Percentiles rank a stretch among this genome's conserved stretches.
These are phyloP conservation scores for Hipposideros armiger DNA, from an alignment of 2,113 vertebrate species.

Conservation along the genomic window DNA sequence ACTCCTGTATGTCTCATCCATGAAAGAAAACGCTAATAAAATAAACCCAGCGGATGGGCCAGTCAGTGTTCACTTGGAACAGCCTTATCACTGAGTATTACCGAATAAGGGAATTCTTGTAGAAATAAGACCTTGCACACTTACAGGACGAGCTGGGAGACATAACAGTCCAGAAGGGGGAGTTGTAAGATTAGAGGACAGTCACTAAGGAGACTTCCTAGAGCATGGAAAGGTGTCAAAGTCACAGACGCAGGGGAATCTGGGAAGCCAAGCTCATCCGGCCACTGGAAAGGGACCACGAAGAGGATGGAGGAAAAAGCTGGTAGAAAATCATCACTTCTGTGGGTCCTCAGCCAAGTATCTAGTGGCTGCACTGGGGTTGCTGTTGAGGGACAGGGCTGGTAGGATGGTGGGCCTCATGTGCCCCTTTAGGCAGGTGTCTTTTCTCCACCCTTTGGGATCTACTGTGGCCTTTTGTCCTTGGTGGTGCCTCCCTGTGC, in stretches of 20 bases:
- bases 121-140: background rate
- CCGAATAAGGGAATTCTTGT: background rate
- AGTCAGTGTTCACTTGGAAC: background rate
- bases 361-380: background rate
- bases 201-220: background rate
- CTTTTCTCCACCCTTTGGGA: background rate
- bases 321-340: background rate
- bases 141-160: background rate
- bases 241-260: background rate
- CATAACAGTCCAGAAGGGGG: slow-evolving; percentile 38
- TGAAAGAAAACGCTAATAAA: background rate
- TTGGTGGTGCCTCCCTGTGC: background rate
- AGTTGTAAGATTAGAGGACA: background rate
- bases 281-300: background rate
- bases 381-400: background rate
- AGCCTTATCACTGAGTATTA: background rate
- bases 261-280: background rate
- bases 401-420: background rate
- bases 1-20: background rate
- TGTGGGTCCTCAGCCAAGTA: background rate
- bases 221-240: too few species aligned
- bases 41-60: background rate
- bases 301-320: background rate
- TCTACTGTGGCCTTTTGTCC: background rate
- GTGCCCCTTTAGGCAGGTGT: background rate